phyloP scores from a whole-genome alignment of 2,113 vertebrate species.

The Apaloderma vittatum region DNA sequence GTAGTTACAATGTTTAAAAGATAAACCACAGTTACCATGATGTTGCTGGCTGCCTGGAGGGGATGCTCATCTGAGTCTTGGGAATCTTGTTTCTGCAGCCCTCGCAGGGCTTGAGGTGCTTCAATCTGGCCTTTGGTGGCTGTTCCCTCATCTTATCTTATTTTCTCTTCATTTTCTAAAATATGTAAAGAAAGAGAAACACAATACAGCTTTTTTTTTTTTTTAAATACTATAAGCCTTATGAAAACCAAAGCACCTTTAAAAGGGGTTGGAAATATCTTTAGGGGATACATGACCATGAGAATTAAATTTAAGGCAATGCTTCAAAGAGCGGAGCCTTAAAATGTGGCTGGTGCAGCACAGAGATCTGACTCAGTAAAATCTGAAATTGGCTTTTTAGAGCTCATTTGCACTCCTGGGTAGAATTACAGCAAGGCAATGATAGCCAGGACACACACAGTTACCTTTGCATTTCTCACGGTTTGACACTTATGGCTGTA shows the following conservation, averaged over 20 bases:
- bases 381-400: background rate
- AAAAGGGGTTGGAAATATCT: background rate
- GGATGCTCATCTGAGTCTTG: fast-evolving
- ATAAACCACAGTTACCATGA: fast-evolving
- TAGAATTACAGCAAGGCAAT: background rate
- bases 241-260: background rate
- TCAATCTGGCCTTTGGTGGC: background rate
- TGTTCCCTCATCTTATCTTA: background rate
- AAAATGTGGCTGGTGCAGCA: background rate
- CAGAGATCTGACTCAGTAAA: background rate
- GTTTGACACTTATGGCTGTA: fast-evolving
- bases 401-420: background rate
- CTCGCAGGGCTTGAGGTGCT: background rate
- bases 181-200: background rate
- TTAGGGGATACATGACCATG: background rate
- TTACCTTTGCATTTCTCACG: background rate
- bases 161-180: background rate
- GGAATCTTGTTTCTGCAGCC: fast-evolving
- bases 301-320: background rate
- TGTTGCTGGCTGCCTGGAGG: background rate
- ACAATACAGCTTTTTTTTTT: background rate
- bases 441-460: background rate
- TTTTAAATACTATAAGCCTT: background rate
- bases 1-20: background rate
- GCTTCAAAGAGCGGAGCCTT: background rate